Evolutionary conservation across 2,113 vertebrate species (phyloP).

Genomic region (human (Homo sapiens)): GRCh38 chr5:158774501-158775000

Average conservation of each 20-base stretch:
- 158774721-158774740: slow-evolving; percentile 30
- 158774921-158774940: slow-evolving; percentile 15
- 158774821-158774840: not conserved
- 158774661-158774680: slow-evolving; percentile 65
- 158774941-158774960: not conserved
- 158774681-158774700: slow-evolving; percentile 27
- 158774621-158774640: not conserved
- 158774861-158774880: not conserved
- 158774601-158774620: not conserved
- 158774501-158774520: slow-evolving; percentile 38
- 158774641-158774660: slow-evolving; percentile 41
- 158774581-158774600: slow-evolving; percentile 61
- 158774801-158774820: not conserved
- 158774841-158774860: not conserved
- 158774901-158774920: not conserved
- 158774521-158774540: not conserved
- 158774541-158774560: slow-evolving; percentile 32
- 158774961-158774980: not conserved
- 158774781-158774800: not conserved
- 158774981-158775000: not conserved
- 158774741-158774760: not conserved
- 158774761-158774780: not conserved
- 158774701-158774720: not conserved
- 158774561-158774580: slow-evolving; percentile 44
- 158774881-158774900: not conserved